These are phyloP conservation scores for Dione juno DNA, from an alignment of 2,888 invertebrate species.

Conservation along the genomic window DNA sequence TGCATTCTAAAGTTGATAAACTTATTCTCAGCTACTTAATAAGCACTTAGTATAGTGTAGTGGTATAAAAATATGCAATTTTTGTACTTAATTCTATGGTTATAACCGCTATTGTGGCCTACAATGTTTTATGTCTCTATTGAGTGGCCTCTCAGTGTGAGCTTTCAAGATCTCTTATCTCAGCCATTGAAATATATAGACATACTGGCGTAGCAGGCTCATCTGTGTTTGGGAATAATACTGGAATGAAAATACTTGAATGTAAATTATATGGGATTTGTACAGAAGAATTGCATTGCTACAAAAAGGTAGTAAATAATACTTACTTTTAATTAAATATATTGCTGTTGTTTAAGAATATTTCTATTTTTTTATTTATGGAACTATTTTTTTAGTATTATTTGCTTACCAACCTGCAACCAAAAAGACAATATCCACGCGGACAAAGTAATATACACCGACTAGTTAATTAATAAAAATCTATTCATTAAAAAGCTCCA, in stretches of 20 bases:
- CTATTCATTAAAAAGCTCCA: background rate
- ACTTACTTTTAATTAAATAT: background rate
- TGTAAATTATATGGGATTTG: background rate
- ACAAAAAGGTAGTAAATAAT: background rate
- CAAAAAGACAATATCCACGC: too few relatives aligned
- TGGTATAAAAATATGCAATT: background rate
- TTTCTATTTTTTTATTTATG: too few relatives aligned
- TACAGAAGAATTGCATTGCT: background rate
- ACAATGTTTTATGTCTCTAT: background rate
- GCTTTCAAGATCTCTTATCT: constrained; percentile 57
- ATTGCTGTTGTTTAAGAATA: background rate
- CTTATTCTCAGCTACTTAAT: constrained; percentile 18
- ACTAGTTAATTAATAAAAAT: background rate
- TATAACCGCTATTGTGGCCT: background rate
- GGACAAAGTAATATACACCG: too few relatives aligned
- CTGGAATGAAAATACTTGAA: background rate
- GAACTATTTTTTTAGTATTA: too few relatives aligned
- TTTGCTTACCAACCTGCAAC: too few relatives aligned
- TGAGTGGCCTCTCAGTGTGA: constrained; percentile 28
- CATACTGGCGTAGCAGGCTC: constrained; percentile 55
- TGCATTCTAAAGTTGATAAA: constrained; percentile 15
- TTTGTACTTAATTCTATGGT: background rate
- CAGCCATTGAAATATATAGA: constrained; percentile 53
- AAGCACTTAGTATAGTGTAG: background rate
- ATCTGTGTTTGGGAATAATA: constrained; percentile 5